Evolutionary conservation across 2,797 vertebrate species (phyloP).

Genomic region (Myotis daubentonii): DNA sequence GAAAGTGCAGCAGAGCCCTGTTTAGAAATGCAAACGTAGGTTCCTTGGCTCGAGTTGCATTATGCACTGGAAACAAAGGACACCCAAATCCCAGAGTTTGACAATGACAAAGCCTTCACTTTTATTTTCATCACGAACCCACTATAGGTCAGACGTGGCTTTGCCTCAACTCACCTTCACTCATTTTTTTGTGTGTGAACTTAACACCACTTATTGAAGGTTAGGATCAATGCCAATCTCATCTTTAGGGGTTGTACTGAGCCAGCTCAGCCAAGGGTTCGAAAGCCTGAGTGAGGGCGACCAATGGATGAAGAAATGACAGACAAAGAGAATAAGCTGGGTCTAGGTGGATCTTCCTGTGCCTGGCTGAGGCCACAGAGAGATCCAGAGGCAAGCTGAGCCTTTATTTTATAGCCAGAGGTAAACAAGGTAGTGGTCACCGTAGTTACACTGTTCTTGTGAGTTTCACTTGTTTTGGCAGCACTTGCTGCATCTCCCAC

Average conservation of each 20-base stretch:
- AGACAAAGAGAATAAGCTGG: too few relatives aligned
- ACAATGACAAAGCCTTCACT: not conserved
- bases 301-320: too few relatives aligned
- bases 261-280: too few relatives aligned
- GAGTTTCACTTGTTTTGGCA: too few relatives aligned
- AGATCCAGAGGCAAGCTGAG: too few relatives aligned
- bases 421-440: too few relatives aligned
- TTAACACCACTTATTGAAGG: not conserved
- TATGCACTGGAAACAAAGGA: not conserved
- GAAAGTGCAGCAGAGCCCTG: not conserved
- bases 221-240: not conserved
- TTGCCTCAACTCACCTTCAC: not conserved
- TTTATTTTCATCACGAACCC: not conserved
- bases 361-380: too few relatives aligned
- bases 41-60: not conserved
- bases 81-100: not conserved
- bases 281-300: too few relatives aligned
- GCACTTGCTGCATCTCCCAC: too few relatives aligned
- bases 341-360: too few relatives aligned
- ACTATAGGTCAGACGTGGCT: not conserved
- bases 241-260: not conserved
- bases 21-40: not conserved
- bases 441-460: too few relatives aligned
- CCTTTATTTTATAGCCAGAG: too few relatives aligned
- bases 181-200: not conserved